A percentile compares a stretch with the other conserved stretches of the same genome.
Conservation (phyloP, 2,888 invertebrate species). For the Cosmia trapezina region DNA sequence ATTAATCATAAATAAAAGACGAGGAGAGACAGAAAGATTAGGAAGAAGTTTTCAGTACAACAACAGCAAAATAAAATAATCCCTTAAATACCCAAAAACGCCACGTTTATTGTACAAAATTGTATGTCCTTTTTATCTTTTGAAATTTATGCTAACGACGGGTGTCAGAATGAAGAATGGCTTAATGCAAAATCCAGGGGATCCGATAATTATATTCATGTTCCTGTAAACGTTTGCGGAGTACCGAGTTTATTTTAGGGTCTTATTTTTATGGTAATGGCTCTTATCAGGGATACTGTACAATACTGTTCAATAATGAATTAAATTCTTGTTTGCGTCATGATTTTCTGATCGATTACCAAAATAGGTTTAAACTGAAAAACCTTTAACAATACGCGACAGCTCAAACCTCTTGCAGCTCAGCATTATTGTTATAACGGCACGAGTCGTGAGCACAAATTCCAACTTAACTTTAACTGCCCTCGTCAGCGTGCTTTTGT, state of each 20-base stretch:
- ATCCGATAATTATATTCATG: constrained; percentile 64
- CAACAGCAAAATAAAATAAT: constrained; percentile 34
- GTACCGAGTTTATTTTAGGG: constrained; percentile 21
- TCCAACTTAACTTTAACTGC: too few relatives aligned
- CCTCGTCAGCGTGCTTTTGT: too few relatives aligned
- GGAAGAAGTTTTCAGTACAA: background rate
- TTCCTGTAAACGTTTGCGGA: constrained; percentile 53
- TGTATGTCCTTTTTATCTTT: constrained; percentile 60
- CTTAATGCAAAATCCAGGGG: constrained; percentile 59
- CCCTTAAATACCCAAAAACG: constrained; percentile 40
- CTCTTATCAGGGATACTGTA: background rate
- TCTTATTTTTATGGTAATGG: constrained; percentile 18
- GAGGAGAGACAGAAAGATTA: background rate
- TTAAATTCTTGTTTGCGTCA: too few relatives aligned
- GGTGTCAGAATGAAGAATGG: constrained; percentile 61
- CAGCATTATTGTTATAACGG: too few relatives aligned
- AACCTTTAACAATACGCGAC: too few relatives aligned
- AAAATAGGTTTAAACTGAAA: too few relatives aligned
- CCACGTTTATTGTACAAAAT: constrained; percentile 55
- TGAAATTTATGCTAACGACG: constrained; percentile 66
- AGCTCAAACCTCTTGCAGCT: too few relatives aligned
- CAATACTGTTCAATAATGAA: background rate
- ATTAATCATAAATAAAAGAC: constrained; percentile 3
- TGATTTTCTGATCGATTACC: too few relatives aligned
- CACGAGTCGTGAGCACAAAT: too few relatives aligned